These are phyloP conservation scores for Brachionus koreanus DNA, from an alignment of 1,140 invertebrate genomes.

Conservation along the genomic window DNA sequence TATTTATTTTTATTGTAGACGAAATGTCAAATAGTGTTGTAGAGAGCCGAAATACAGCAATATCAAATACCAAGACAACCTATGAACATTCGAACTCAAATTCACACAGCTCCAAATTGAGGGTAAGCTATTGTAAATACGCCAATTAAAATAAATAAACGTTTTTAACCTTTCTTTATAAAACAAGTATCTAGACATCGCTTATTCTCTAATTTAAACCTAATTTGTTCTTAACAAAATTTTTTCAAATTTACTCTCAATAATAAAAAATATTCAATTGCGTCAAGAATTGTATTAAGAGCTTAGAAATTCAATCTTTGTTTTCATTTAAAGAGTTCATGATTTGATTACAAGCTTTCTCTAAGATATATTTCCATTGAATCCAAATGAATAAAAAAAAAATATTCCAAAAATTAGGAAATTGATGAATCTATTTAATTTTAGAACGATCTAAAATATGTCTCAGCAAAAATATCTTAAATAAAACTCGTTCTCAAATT, in stretches of 20 bases:
- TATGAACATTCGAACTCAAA: slow-evolving; percentile 24
- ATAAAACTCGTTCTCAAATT: too few relatives aligned
- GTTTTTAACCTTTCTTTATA: not conserved
- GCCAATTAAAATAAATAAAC: not conserved
- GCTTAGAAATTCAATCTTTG: not conserved
- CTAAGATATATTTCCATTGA: too few relatives aligned
- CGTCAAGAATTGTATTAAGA: not conserved
- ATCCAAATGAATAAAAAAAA: too few relatives aligned
- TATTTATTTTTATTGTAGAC: slow-evolving; percentile 12
- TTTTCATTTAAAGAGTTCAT: too few relatives aligned
- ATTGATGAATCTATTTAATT: too few relatives aligned
- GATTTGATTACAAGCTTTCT: too few relatives aligned
- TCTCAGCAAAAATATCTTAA: too few relatives aligned
- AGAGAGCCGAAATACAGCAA: not conserved
- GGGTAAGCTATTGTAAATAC: not conserved
- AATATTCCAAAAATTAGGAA: too few relatives aligned
- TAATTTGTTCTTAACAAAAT: not conserved
- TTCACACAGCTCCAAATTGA: not conserved
- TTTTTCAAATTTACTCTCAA: not conserved
- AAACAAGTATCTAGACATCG: not conserved
- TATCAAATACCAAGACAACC: slow-evolving; percentile 5
- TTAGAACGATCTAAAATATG: too few relatives aligned
- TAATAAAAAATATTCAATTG: not conserved
- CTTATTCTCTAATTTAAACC: not conserved
- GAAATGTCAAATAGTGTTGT: slow-evolving; percentile 19